A percentile compares a stretch with the other conserved stretches of the same genome.
Evolutionary conservation across 2,888 invertebrate genomes (phyloP).

Genomic region (Eurois occulta): DNA sequence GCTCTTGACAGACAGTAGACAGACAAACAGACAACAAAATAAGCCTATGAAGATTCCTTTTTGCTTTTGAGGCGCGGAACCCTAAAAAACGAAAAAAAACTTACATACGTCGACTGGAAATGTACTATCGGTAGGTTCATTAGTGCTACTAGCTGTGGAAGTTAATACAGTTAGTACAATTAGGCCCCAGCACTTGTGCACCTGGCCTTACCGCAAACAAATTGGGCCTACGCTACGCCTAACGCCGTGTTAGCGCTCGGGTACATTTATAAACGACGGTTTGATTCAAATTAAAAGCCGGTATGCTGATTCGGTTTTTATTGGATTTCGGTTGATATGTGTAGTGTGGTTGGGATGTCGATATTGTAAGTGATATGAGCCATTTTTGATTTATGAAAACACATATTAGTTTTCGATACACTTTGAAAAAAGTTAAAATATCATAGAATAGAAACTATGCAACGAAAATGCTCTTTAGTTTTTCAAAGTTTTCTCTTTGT

Average conservation of each 20-base stretch:
- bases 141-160: conserved; percentile 67
- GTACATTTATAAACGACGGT: conserved; percentile 59
- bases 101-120: conserved; percentile 29
- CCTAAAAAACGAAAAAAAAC: conserved; percentile 1
- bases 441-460: background rate
- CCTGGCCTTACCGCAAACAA: conserved; percentile 73
- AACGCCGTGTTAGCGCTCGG: conserved; percentile 58
- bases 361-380: background rate
- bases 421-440: background rate
- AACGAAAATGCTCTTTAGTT: background rate
- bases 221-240: conserved; percentile 67
- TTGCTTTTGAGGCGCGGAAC: background rate
- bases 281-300: conserved; percentile 52
- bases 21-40: background rate
- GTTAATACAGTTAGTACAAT: conserved; percentile 74
- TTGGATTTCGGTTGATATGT: conserved; percentile 21
- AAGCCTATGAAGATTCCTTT: background rate
- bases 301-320: conserved; percentile 22
- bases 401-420: background rate
- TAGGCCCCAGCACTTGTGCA: conserved; percentile 68
- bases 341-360: background rate
- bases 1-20: background rate
- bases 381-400: conserved; percentile 2
- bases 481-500: background rate
- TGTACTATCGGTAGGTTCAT: conserved; percentile 61